A percentile compares a stretch with the other conserved stretches of the same genome.
Evolutionary conservation across 2,113 vertebrate genomes (phyloP).

Genomic region (Pungitius pungitius): DNA sequence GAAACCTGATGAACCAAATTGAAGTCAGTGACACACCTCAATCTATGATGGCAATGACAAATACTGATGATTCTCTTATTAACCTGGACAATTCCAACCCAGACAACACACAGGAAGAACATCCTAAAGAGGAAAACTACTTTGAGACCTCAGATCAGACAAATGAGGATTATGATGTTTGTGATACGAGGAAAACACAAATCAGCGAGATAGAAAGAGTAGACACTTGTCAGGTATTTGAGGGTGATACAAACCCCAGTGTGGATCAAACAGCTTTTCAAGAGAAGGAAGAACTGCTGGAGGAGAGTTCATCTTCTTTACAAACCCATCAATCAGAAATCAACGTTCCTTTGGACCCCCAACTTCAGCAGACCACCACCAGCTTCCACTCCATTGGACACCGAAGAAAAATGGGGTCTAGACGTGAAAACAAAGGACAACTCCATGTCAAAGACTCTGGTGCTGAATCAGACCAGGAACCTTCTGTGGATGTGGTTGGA

Average conservation of each 20-base stretch:
- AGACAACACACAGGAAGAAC: neutral
- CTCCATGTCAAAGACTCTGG: slow-evolving; percentile 8
- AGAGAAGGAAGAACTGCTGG: too few species aligned
- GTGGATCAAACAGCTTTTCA: too few species aligned
- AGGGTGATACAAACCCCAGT: too few species aligned
- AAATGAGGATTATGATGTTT: slow-evolving; percentile 6
- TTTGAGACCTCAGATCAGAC: neutral
- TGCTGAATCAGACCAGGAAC: slow-evolving; percentile 4
- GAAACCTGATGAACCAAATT: neutral
- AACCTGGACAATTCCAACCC: slow-evolving; percentile 3
- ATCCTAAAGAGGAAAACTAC: neutral
- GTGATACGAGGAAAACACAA: neutral
- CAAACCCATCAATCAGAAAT: slow-evolving; percentile 21
- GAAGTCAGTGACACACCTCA: neutral
- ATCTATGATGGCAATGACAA: neutral
- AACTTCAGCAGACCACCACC: neutral
- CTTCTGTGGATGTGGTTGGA: slow-evolving; percentile 38
- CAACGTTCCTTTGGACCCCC: neutral
- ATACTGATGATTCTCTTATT: neutral
- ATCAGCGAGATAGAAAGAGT: neutral
- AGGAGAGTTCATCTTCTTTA: neutral
- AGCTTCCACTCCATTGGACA: neutral
- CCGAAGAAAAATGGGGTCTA: slow-evolving; percentile 62
- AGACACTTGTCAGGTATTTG: neutral
- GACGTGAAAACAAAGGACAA: slow-evolving; percentile 40